Percentiles rank a stretch among this genome's conserved stretches.
Evolutionary conservation across 1,140 invertebrate genomes (phyloP).

Genomic region (Zaprionus camerounensis): DNA sequence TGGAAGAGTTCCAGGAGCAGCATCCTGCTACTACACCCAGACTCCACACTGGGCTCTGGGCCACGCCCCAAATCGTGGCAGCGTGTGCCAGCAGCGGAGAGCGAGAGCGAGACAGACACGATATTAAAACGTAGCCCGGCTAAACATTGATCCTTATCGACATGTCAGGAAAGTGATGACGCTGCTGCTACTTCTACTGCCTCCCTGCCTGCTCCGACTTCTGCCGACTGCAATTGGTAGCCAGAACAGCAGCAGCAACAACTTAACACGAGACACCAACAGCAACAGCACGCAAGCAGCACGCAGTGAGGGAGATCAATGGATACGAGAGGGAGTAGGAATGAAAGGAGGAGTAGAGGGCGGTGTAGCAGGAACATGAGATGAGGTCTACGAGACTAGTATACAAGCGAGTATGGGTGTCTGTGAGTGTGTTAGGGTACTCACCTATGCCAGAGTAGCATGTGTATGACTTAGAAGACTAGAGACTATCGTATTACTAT

Average conservation of each 20-base stretch:
- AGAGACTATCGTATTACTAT: constrained; percentile 15
- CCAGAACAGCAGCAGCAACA: constrained; percentile 70
- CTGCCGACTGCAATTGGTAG: constrained; percentile 63
- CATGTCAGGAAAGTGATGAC: constrained; percentile 48
- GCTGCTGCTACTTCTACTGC: constrained; percentile 27
- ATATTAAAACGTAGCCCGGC: constrained; percentile 75
- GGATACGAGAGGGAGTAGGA: background rate
- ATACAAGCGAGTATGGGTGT: background rate
- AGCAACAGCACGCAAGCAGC: constrained; percentile 38
- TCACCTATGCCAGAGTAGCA: constrained; percentile 1
- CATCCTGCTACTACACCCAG: background rate
- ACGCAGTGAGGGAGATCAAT: constrained; percentile 28
- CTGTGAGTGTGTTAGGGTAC: background rate
- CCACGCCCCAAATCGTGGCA: constrained; percentile 73
- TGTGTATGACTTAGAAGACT: background rate
- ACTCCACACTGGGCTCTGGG: constrained; percentile 23
- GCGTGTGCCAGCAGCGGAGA: constrained; percentile 44
- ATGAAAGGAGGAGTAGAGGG: background rate
- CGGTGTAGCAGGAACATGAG: background rate
- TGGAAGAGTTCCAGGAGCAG: constrained; percentile 1
- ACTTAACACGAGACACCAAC: constrained; percentile 69
- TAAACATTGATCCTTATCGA: constrained; percentile 82
- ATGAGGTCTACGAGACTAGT: background rate
- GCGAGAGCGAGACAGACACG: constrained; percentile 19
- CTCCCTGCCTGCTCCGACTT: background rate